phyloP scores from a whole-genome alignment of 2,113 vertebrate species.

The Scomber japonicus region DNA sequence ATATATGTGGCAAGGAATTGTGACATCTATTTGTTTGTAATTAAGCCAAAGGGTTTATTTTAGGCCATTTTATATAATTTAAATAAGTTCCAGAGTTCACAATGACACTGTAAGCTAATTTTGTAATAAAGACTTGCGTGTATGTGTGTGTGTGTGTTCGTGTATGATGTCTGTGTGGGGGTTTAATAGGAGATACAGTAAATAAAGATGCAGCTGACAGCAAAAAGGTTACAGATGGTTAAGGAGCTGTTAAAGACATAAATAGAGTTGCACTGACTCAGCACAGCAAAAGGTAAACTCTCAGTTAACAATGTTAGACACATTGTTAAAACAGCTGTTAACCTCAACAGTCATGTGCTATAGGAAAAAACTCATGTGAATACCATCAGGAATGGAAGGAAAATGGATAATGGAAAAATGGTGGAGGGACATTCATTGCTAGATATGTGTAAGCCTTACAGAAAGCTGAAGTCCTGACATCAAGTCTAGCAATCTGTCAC shows the following conservation, averaged over 20 bases:
- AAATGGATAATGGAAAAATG: too few species aligned
- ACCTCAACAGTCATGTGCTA: slow-evolving; percentile 2
- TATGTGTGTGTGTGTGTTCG: not conserved
- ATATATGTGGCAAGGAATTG: not conserved
- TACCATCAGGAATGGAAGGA: not conserved
- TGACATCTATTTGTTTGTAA: slow-evolving; percentile 35
- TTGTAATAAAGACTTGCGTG: not conserved
- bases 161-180: slow-evolving; percentile 11
- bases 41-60: slow-evolving; percentile 9
- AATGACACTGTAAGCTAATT: not conserved
- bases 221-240: slow-evolving; percentile 11
- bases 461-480: too few species aligned
- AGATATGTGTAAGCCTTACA: too few species aligned
- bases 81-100: not conserved
- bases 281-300: slow-evolving; percentile 2
- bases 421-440: too few species aligned
- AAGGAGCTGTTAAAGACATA: slow-evolving; percentile 38
- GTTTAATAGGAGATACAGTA: slow-evolving; percentile 46
- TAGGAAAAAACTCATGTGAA: not conserved
- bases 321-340: not conserved
- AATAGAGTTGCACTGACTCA: slow-evolving; percentile 27
- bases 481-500: too few species aligned
- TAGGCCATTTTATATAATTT: slow-evolving; percentile 1
- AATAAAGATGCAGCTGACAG: slow-evolving; percentile 47
- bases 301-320: not conserved